These are phyloP conservation scores for Melanotaenia parkinsoni DNA, from an alignment of 2,797 vertebrate species.

Conservation along the genomic window DNA sequence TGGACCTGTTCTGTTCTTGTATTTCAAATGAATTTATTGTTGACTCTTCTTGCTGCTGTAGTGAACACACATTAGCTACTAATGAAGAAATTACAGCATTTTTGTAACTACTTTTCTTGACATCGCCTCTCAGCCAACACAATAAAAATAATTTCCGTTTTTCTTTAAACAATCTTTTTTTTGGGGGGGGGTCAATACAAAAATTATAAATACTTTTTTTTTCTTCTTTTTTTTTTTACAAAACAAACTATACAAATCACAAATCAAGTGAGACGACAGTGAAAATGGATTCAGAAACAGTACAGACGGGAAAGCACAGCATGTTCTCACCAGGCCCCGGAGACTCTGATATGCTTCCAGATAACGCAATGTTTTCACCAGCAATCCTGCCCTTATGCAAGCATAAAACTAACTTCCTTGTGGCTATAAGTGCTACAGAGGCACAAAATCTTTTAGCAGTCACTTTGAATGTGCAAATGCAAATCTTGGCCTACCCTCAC, in stretches of 20 bases:
- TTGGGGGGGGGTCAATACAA: conserved; percentile 72
- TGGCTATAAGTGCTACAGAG: conserved; percentile 53
- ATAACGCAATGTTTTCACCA: conserved; percentile 22
- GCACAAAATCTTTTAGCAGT: conserved; percentile 59
- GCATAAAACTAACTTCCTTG: conserved; percentile 26
- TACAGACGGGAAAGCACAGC: conserved; percentile 60
- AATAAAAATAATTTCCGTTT: conserved; percentile 94
- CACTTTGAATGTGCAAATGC: conserved; percentile 28
- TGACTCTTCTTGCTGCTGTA: conserved; percentile 78
- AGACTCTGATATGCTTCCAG: conserved; percentile 54
- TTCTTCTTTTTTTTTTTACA: conserved; percentile 77
- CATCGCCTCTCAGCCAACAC: conserved; percentile 90
- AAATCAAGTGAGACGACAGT: conserved; percentile 89
- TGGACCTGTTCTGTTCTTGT: conserved; percentile 87
- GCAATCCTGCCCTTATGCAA: conserved; percentile 29
- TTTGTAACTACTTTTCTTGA: conserved; percentile 86
- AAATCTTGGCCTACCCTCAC: conserved; percentile 11
- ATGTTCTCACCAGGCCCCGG: conserved; percentile 49
- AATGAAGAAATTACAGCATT: conserved; percentile 92
- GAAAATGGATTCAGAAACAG: conserved; percentile 86
- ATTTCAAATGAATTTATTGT: conserved; percentile 94
- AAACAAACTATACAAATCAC: conserved; percentile 84
- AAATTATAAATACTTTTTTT: conserved; percentile 91
- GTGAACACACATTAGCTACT: conserved; percentile 92
- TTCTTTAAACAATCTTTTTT: conserved; percentile 71